Evolutionary conservation across 2,797 vertebrate genomes (phyloP).

Genomic region (Pachyuromys duprasi): DNA sequence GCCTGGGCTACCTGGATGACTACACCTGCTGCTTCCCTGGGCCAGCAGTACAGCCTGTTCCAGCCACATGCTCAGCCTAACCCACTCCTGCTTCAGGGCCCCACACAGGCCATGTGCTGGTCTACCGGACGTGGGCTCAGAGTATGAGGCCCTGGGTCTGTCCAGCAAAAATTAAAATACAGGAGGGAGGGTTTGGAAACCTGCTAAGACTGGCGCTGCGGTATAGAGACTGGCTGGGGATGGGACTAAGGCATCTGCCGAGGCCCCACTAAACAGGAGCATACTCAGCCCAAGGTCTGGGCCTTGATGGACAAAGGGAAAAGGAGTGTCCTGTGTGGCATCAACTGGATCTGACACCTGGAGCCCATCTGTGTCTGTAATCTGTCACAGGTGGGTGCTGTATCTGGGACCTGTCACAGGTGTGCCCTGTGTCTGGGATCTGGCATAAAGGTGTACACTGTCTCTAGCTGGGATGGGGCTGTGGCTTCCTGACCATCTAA

Average conservation of each 20-base stretch:
- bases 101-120: too few species aligned
- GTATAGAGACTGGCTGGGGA: fast-evolving
- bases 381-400: neutral
- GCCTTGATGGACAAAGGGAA: neutral
- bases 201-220: too few species aligned
- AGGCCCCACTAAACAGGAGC: too few species aligned
- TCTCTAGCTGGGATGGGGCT: neutral
- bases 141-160: too few species aligned
- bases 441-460: neutral
- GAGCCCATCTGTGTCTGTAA: neutral
- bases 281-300: too few species aligned
- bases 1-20: neutral
- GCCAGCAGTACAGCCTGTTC: neutral
- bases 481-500: neutral
- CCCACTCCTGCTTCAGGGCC: neutral
- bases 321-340: too few species aligned
- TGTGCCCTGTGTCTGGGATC: neutral
- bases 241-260: neutral
- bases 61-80: neutral
- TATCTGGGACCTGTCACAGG: neutral
- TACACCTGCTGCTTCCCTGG: neutral
- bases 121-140: too few species aligned
- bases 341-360: too few species aligned
- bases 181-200: too few species aligned
- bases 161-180: too few species aligned